Percentiles rank a stretch among this genome's conserved stretches.
These are phyloP conservation scores for Neogobius melanostomus DNA, from an alignment of 2,113 vertebrate genomes.

Conservation along the genomic window DNA sequence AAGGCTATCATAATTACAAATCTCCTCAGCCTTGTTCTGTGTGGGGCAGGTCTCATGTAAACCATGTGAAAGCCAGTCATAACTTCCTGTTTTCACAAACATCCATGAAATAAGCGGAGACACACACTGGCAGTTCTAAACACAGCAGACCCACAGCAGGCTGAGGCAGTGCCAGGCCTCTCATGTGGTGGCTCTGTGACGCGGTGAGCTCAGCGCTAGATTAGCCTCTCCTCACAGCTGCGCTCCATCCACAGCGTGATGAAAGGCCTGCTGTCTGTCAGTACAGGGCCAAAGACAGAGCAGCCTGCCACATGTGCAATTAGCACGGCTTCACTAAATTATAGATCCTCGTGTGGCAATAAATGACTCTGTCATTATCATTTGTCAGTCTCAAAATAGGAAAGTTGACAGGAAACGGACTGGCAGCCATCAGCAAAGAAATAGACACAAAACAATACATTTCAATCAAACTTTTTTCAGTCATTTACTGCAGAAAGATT, in stretches of 20 bases:
- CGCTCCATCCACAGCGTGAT: slow-evolving; percentile 66
- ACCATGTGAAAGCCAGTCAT: slow-evolving; percentile 67
- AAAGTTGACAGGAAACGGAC: slow-evolving; percentile 49
- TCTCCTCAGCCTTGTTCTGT: slow-evolving; percentile 29
- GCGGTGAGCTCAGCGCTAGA: slow-evolving; percentile 55
- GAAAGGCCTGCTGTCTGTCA: slow-evolving; percentile 67
- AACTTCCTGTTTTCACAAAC: slow-evolving; percentile 74
- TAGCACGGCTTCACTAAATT: slow-evolving; percentile 60
- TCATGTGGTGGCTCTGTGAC: slow-evolving; percentile 70
- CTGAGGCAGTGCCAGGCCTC: slow-evolving; percentile 55
- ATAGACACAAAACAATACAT: slow-evolving; percentile 65
- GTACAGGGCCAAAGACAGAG: slow-evolving; percentile 51
- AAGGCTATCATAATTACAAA: slow-evolving; percentile 27
- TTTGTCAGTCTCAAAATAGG: slow-evolving; percentile 53
- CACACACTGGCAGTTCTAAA: slow-evolving; percentile 38
- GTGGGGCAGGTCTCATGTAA: slow-evolving; percentile 50
- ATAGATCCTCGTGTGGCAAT: slow-evolving; percentile 54
- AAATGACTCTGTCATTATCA: slow-evolving; percentile 51
- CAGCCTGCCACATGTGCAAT: slow-evolving; percentile 66
- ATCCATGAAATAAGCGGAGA: slow-evolving; percentile 41
- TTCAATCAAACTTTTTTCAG: slow-evolving; percentile 61
- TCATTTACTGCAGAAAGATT: slow-evolving; percentile 53
- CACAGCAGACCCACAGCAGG: slow-evolving; percentile 65
- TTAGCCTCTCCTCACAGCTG: slow-evolving; percentile 69
- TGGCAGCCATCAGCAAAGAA: slow-evolving; percentile 31